Conservation (phyloP, 1,140 invertebrate species). For the Drosophila ercepeae region DNA sequence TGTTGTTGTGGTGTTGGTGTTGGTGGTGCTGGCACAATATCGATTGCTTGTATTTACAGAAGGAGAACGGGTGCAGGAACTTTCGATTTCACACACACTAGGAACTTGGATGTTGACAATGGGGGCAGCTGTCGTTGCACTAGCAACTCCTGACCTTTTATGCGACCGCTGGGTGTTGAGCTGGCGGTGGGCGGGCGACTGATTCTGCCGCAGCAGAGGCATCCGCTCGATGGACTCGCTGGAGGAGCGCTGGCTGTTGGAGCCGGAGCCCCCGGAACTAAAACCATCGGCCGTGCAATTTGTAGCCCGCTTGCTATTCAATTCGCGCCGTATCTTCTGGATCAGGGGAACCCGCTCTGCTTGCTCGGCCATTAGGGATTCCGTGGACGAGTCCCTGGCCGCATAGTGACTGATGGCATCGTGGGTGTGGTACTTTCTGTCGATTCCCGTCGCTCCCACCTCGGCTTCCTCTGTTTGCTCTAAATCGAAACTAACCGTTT, state of each 20-base stretch:
- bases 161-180: slow-evolving; percentile 70
- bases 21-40: slow-evolving; percentile 70
- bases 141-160: slow-evolving; percentile 67
- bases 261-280: slow-evolving; percentile 69
- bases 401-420: slow-evolving; percentile 74
- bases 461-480: slow-evolving; percentile 49
- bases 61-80: slow-evolving; percentile 77
- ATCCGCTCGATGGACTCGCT: slow-evolving; percentile 78
- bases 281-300: slow-evolving; percentile 58
- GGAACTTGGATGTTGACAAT: slow-evolving; percentile 76
- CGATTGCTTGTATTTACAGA: slow-evolving; percentile 77
- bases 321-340: slow-evolving; percentile 74
- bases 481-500: slow-evolving; percentile 83
- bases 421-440: slow-evolving; percentile 78
- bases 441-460: slow-evolving; percentile 39
- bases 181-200: slow-evolving; percentile 51
- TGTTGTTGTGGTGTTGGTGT: slow-evolving; percentile 46
- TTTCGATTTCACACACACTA: slow-evolving; percentile 76
- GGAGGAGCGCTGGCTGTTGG: slow-evolving; percentile 77
- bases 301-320: slow-evolving; percentile 75
- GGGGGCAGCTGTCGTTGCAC: slow-evolving; percentile 13
- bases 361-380: slow-evolving; percentile 57
- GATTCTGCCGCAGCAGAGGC: slow-evolving; percentile 63
- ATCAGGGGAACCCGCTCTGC: slow-evolving; percentile 67
- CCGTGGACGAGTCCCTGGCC: slow-evolving; percentile 50